Conservation (phyloP, 2,888 invertebrate species). For the Arge pagana region DNA sequence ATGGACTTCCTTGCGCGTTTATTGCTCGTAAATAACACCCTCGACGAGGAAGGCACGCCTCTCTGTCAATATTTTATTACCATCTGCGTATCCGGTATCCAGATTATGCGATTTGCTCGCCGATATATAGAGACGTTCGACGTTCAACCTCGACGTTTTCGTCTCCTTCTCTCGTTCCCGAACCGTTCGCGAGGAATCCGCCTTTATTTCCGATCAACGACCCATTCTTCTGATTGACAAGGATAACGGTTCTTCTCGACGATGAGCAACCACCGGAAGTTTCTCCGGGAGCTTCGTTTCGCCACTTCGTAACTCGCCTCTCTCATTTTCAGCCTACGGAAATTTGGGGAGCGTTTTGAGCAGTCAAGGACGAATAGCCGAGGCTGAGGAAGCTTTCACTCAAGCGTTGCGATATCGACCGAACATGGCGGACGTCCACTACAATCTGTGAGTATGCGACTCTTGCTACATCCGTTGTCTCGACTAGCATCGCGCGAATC, state of each 20-base stretch:
- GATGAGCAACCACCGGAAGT: too few species aligned
- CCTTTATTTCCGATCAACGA: too few species aligned
- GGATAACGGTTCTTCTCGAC: too few species aligned
- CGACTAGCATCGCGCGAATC: background rate
- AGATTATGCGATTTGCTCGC: conserved; percentile 20
- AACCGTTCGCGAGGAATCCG: too few species aligned
- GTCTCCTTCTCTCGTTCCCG: too few species aligned
- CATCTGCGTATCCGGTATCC: conserved; percentile 23
- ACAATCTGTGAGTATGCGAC: conserved; percentile 90
- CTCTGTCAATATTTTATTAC: conserved; percentile 24
- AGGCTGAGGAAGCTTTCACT: conserved; percentile 91
- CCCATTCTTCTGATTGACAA: too few species aligned
- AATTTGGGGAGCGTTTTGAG: conserved; percentile 96
- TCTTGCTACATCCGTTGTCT: background rate
- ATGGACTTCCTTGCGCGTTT: conserved; percentile 17
- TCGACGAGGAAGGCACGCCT: conserved; percentile 9
- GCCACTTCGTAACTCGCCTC: too few species aligned
- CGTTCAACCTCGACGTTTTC: too few species aligned
- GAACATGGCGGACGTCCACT: conserved; percentile 99
- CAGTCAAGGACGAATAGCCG: conserved; percentile 80
- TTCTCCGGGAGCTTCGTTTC: too few species aligned
- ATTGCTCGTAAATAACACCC: conserved; percentile 22
- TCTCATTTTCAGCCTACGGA: conserved; percentile 83
- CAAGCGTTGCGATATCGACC: conserved; percentile 88
- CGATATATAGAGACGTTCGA: too few species aligned